Evolutionary conservation across 2,797 vertebrate genomes (phyloP).

Genomic region (Glossophaga mutica): DNA sequence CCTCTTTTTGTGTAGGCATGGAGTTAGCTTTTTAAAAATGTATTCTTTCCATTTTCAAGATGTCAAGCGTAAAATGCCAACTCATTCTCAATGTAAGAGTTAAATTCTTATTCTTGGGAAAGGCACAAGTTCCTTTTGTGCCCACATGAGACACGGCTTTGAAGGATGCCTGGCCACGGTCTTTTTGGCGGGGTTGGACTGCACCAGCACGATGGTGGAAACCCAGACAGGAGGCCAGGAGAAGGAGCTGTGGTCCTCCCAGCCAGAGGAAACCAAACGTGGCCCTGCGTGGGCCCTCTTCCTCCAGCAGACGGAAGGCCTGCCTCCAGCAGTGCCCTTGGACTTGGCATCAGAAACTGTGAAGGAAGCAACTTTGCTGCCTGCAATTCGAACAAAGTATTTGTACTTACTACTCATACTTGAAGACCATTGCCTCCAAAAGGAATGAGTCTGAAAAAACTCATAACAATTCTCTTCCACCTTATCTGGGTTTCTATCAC

Average conservation of each 20-base stretch:
- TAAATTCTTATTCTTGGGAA: neutral
- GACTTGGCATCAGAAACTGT: neutral
- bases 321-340: neutral
- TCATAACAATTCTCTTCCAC: neutral
- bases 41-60: slow-evolving; percentile 32
- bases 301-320: neutral
- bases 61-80: neutral
- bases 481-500: neutral
- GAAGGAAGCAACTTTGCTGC: neutral
- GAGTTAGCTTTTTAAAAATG: neutral
- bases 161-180: neutral
- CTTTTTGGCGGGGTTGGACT: neutral
- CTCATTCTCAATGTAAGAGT: slow-evolving; percentile 12
- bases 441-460: neutral
- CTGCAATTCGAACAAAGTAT: neutral
- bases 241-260: neutral
- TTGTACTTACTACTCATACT: neutral
- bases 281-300: neutral
- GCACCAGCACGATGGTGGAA: neutral
- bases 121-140: slow-evolving; percentile 12
- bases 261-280: neutral
- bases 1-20: neutral
- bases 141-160: neutral
- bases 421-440: slow-evolving; percentile 21
- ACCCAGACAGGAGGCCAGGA: neutral